Base-by-base conservation (phyloP, 2,797 vertebrate species). In the Sebastes cheni region DNA sequence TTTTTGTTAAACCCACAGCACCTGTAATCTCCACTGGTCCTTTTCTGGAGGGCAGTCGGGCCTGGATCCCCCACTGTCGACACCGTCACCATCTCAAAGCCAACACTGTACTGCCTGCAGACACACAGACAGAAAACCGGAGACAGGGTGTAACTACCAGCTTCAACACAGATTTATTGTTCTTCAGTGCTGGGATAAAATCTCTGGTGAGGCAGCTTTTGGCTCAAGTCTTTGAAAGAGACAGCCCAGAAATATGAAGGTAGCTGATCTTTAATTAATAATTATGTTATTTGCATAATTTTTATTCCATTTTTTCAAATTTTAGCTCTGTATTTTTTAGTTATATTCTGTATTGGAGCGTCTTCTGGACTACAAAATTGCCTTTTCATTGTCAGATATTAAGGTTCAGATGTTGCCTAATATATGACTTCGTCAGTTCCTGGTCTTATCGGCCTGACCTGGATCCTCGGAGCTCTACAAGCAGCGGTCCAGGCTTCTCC, bases 11-110 rank as follows among this genome's bases (percentile, higher is more conserved):
- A 20, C 27, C 20, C 20, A 61, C 23, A 6, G 1, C 66, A 99
- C 99, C 98, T 97, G 93, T 99, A 99, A 92, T 99, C 98, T 76
- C 98, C 98, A 20, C 98, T 99, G 89, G 84, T 97, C 90, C 94
- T 99, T 85, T 97, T 98, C 87, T 96, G 96, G 84, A 96, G 96
- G 62, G 96, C 93, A 1, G 91, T 92, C 16, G 97, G 69, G 22
- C 96, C 97, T 1, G 97, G 90, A 66, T 99, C 98, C 62, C 95
- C 97, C 20, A 91, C 89, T 27, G 92, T 77, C 0, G 98, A 99
- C 75, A 99, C 97, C 0, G 91, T 96, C 82, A 99, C 32, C 58
- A 99, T 91, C 87, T 99, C 99, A 91, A 99, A 99, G 0, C 99
- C 98, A 67, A 99, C 99, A 0, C 99, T 99, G 91, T 99, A 99